Conservation (phyloP, 2,888 invertebrate genomes). For the Agrilus mali region DNA sequence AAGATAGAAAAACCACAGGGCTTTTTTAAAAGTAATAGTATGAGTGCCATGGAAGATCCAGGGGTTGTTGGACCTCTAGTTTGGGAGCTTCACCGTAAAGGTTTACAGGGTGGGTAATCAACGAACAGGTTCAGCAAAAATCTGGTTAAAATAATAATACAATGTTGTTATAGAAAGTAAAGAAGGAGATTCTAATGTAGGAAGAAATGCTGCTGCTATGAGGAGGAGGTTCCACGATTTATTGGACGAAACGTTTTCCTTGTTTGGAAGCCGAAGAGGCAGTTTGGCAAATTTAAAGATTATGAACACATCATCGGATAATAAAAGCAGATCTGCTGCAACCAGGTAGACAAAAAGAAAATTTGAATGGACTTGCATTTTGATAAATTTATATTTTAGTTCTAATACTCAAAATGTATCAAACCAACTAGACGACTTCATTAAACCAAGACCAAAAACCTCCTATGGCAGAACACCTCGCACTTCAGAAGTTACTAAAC, state of each 20-base stretch:
- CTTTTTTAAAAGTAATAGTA: slow-evolving; percentile 40
- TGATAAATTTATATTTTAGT: no score
- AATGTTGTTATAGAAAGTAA: not conserved
- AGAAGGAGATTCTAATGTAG: slow-evolving; percentile 27
- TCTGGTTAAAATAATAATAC: not conserved
- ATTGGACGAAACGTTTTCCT: slow-evolving; percentile 66
- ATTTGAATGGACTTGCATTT: no score
- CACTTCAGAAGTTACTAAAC: slow-evolving; percentile 25
- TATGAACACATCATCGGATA: slow-evolving; percentile 17
- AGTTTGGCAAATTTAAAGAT: slow-evolving; percentile 28
- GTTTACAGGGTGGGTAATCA: slow-evolving; percentile 44
- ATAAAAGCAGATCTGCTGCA: slow-evolving; percentile 31
- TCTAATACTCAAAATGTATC: slow-evolving; percentile 16
- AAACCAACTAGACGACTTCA: slow-evolving; percentile 16
- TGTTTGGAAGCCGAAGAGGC: slow-evolving; percentile 53
- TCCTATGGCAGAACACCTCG: slow-evolving; percentile 23
- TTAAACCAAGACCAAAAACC: slow-evolving; percentile 27
- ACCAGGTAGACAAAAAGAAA: slow-evolving; percentile 11
- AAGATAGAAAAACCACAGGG: slow-evolving; percentile 11
- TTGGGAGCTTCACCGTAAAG: slow-evolving; percentile 68
- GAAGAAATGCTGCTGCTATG: slow-evolving; percentile 48
- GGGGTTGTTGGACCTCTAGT: slow-evolving; percentile 75
- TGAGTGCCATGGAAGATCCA: slow-evolving; percentile 57
- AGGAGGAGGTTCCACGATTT: slow-evolving; percentile 62
- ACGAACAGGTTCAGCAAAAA: not conserved